Evolutionary conservation across 2,797 vertebrate species (phyloP).

Genomic region (Dendrocincla tyrannina): DNA sequence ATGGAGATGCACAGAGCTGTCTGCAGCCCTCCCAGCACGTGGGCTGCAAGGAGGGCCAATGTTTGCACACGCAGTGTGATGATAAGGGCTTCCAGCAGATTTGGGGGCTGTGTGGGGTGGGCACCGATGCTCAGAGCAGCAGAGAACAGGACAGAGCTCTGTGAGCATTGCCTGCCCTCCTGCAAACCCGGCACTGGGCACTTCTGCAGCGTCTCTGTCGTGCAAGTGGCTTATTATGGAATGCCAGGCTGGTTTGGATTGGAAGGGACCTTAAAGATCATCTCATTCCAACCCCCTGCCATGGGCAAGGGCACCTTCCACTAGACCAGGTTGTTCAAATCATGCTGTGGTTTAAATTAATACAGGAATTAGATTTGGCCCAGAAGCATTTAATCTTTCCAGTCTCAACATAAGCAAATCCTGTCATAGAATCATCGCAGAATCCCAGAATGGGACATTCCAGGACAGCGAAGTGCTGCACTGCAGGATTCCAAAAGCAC

Average conservation of each 20-base stretch:
- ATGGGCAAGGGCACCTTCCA: neutral
- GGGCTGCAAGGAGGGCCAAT: neutral
- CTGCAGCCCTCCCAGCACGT: neutral
- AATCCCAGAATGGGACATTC: too few species aligned
- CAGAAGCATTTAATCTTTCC: neutral
- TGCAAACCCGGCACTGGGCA: neutral
- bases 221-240: neutral
- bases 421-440: too few species aligned
- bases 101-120: neutral
- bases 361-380: too few species aligned
- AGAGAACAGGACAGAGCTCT: neutral
- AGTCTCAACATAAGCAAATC: neutral
- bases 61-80: neutral
- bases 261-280: neutral
- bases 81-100: slow-evolving; percentile 2
- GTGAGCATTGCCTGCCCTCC: neutral
- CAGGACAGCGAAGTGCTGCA: too few species aligned
- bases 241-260: neutral
- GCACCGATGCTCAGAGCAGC: neutral
- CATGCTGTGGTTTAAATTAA: too few species aligned
- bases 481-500: neutral
- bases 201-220: neutral
- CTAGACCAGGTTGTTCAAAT: neutral
- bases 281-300: neutral
- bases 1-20: neutral